Base-by-base conservation (phyloP, 1,140 invertebrate genomes). In the Danaus melanippus region DNA sequence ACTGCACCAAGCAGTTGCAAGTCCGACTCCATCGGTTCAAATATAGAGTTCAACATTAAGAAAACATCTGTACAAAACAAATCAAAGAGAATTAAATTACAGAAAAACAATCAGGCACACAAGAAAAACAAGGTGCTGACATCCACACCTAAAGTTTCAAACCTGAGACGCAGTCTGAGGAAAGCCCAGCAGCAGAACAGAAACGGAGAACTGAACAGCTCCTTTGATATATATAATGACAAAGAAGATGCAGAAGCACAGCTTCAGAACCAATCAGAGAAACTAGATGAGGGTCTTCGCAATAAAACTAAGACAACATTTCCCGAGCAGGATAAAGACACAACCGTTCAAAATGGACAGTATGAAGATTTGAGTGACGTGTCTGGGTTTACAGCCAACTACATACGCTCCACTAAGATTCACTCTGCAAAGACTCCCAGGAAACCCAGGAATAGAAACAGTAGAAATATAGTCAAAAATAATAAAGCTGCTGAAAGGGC, bases 281-380 rank as follows among this genome's bases (percentile, higher is more conserved):
- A 67, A 49, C 48, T 56, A n/a, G 66, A 57, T 11, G 50, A 32
- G 17, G 60, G 62, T 40, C 60, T 62, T 12, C 48, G 68, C 9
- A 56, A 43, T 49, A 70, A 62, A 50, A 71, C 58, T 50, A 63
- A 58, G 51, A 52, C 49, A 57, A 62, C 53, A 42, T 51, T 39
- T 41, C 56, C 53, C 39, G 56, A 58, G 46, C 64, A 69, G 50
- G 53, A 57, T 17, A 79, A 76, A 58, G 66, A 56, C 69, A 56
- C 49, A 54, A 49, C 52, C 8, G 54, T 58, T 12, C 50, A 58
- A 12, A 82, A 84, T 66, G 80, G 74, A 10, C 66, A 78, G 39
- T 84, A 75, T 76, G 84, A 86, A 50, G 81, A 86, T 43, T 52
- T 79, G 6, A 86, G 84, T 75, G 84, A 86, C 72, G 74, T 86